Conservation (phyloP, 2,888 invertebrate species). For the Macroteleia sp. region DNA sequence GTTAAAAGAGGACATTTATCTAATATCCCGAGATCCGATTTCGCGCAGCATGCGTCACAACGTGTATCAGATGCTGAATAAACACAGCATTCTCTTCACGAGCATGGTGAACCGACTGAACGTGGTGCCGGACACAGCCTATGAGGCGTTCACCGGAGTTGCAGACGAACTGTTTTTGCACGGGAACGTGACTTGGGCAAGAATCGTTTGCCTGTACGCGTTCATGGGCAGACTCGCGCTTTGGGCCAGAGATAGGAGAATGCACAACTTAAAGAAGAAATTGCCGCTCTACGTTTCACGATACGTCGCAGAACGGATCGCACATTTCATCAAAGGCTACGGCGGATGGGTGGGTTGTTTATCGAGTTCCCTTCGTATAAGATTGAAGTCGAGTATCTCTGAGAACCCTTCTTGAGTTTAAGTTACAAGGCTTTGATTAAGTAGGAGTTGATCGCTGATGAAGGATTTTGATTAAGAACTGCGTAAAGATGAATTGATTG, state of each 20-base stretch:
- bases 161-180: conserved; percentile 84
- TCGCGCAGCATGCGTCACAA: conserved; percentile 83
- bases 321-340: conserved; percentile 83
- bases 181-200: conserved; percentile 83
- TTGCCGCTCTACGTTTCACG: conserved; percentile 82
- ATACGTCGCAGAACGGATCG: conserved; percentile 82
- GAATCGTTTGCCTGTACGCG: conserved; percentile 83
- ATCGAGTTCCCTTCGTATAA: neutral
- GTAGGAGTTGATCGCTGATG: neutral
- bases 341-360: conserved; percentile 84
- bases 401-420: too few relatives aligned
- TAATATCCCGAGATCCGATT: conserved; percentile 82
- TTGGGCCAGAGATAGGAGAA: conserved; percentile 81
- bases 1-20: conserved; percentile 81
- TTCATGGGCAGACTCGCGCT: conserved; percentile 83
- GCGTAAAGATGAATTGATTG: neutral
- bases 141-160: conserved; percentile 81
- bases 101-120: conserved; percentile 84
- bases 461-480: conserved; percentile 4
- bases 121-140: conserved; percentile 82
- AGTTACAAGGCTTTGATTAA: too few relatives aligned
- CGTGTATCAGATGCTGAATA: conserved; percentile 83
- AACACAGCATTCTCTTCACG: conserved; percentile 83
- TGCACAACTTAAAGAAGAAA: conserved; percentile 79
- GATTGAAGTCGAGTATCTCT: too few relatives aligned